Percentiles rank a stretch among this genome's conserved stretches.
These are phyloP conservation scores for Tokudaia muenninki DNA, from an alignment of 2,797 vertebrate species.

Conservation along the genomic window DNA sequence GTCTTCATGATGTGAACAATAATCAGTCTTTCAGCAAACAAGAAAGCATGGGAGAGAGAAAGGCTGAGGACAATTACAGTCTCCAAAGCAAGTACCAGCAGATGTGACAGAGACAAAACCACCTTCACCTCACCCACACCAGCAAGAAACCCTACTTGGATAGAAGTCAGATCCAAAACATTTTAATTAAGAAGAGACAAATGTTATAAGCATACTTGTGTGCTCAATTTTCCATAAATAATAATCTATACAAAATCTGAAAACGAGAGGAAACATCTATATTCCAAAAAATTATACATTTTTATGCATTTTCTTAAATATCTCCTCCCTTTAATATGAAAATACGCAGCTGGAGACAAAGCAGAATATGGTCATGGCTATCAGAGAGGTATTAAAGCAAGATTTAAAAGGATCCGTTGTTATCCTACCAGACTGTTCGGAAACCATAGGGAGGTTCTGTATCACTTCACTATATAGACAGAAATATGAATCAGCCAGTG, in stretches of 20 bases:
- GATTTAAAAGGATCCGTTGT: slow-evolving; percentile 26
- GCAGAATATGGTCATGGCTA: slow-evolving; percentile 70
- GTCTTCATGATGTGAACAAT: neutral
- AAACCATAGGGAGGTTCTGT: slow-evolving; percentile 60
- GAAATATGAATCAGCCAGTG: slow-evolving; percentile 63
- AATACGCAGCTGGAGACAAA: slow-evolving; percentile 68
- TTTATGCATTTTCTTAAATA: slow-evolving; percentile 30
- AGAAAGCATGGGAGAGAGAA: neutral
- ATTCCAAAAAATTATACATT: slow-evolving; percentile 51
- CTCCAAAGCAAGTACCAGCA: slow-evolving; percentile 8
- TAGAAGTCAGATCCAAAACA: neutral
- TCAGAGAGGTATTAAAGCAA: slow-evolving; percentile 47
- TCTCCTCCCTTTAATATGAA: slow-evolving; percentile 54
- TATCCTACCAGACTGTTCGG: slow-evolving; percentile 59
- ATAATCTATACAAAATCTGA: neutral
- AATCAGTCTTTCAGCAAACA: neutral
- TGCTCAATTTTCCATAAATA: neutral
- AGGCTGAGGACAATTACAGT: neutral
- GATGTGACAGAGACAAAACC: neutral
- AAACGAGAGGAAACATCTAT: slow-evolving; percentile 16
- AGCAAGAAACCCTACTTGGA: neutral
- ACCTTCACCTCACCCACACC: neutral
- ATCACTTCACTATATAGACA: slow-evolving; percentile 55
- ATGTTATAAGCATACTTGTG: neutral
- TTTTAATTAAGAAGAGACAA: neutral